Evolutionary conservation across 2,113 vertebrate genomes (phyloP).

Genomic region (Lophochroa leadbeateri): DNA sequence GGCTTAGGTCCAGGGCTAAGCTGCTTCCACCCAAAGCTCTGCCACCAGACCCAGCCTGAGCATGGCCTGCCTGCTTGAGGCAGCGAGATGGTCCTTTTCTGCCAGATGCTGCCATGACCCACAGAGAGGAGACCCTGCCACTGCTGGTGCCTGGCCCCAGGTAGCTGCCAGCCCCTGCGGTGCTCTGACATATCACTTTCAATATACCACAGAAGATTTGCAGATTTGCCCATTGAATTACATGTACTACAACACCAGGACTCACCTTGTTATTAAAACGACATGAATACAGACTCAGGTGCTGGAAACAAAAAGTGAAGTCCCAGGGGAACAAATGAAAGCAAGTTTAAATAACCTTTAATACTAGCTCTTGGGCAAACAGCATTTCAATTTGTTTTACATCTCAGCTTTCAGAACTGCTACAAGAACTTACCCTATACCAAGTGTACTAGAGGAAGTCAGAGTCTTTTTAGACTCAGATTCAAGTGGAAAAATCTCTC

Average conservation of each 20-base stretch:
- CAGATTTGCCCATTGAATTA: background rate
- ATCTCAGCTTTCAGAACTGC: background rate
- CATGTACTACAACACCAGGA: background rate
- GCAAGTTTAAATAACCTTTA: background rate
- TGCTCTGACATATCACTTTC: accelerated
- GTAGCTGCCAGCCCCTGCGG: accelerated
- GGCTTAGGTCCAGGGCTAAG: background rate
- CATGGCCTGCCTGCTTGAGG: accelerated
- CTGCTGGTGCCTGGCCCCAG: accelerated
- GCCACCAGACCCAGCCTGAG: background rate
- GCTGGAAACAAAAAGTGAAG: background rate
- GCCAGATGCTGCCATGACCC: background rate
- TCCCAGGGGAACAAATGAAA: background rate
- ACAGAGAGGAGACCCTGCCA: accelerated
- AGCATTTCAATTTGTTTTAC: background rate
- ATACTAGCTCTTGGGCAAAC: background rate
- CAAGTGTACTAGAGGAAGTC: background rate
- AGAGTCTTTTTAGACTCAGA: background rate
- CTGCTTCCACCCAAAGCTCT: accelerated
- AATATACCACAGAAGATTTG: background rate
- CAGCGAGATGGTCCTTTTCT: background rate
- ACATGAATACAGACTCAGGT: background rate
- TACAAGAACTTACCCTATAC: background rate
- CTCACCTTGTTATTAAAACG: background rate
- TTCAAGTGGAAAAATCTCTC: background rate